Evolutionary conservation across 1,140 invertebrate genomes (phyloP), one percentile per base, ranked within the genome.

Genomic region (Delia radicum): DNA sequence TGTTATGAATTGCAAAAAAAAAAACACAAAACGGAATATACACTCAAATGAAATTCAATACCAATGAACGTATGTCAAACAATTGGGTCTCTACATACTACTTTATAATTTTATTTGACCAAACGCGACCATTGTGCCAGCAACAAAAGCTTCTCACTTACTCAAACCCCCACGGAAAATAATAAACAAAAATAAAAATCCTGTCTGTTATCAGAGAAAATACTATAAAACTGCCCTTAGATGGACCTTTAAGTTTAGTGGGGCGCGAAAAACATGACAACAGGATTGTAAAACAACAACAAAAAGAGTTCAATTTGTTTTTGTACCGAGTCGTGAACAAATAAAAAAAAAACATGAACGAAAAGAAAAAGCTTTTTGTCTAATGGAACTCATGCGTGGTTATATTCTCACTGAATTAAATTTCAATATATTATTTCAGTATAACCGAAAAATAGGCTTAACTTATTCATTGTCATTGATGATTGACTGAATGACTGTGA

Each of bases 311-410:
- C 65, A 69, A 69, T 37, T 69, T 69, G 29, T 33, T 69, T 69
- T 31, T 31, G 37, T 69, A 18, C n/a, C 65, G 6, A 24, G 65
- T 21, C n/a, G 7, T 28, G 29, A n/a, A n/a, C 10, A 69, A 55
- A 55, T 10, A 42, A 8, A 42, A 13, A 13, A 42, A 10, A 42
- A 42, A 42, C 6, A 42, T 42, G 33, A 33, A 42, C n/a, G n/a
- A 42, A 42, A 42, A 42, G 37, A 8, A 42, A 42, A 42, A 42
- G 80, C 80, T 67, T 67, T 84, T 84, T 84, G 81, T 84, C 82
- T 84, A 84, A 84, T 84, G 82, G 81, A 84, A 84, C 81, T 81
- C 81, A 80, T 82, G 81, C 80, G 79, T 81, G 79, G 79, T 77
- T 80, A 79, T 81, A 80, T 80, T 82, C 82, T 82, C 81, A 79